Base-by-base conservation (phyloP, 2,888 invertebrate species). In the Pristionchus maxplancki region DNA sequence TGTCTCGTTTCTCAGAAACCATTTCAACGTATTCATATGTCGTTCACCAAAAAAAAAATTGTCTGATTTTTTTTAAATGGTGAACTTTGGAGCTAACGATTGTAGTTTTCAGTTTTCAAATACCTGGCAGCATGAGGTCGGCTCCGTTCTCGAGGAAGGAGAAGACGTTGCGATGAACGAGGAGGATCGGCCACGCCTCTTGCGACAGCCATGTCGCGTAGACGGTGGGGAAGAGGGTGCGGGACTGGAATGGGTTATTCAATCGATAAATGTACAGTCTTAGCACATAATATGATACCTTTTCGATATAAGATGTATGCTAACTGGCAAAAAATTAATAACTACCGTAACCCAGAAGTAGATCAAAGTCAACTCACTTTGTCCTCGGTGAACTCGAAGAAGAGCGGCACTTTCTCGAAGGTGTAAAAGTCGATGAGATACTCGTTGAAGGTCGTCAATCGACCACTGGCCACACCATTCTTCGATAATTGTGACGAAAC, bases 61-160 rank as follows among this genome's bases (percentile, higher is more conserved):
- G n/a, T n/a, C n/a, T n/a, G n/a, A n/a, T n/a, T n/a, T n/a, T n/a
- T n/a, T n/a, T n/a, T n/a, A n/a, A n/a, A n/a, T n/a, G n/a, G n/a
- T n/a, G n/a, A n/a, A n/a, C n/a, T n/a, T n/a, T n/a, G n/a, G n/a
- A n/a, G n/a, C n/a, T n/a, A n/a, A n/a, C n/a, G n/a, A n/a, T n/a
- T n/a, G n/a, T n/a, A n/a, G n/a, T n/a, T n/a, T n/a, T n/a, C n/a
- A n/a, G n/a, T n/a, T n/a, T n/a, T n/a, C n/a, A n/a, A n/a, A n/a
- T n/a, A 92, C 93, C 94, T 24, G 93, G 94, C 8, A 93, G 88
- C 94, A 94, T 94, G n/a, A 94, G 88, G 89, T 94, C 94, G 0
- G 94, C 94, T 34, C 94, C 94, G 83, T 92, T 94, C 71, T 93
- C 92, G 15, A 94, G 89, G 71, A 89, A 93, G 11, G 87, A 88